Conservation (phyloP, 2,113 vertebrate species). For the Oxygymnocypris stewartii region DNA sequence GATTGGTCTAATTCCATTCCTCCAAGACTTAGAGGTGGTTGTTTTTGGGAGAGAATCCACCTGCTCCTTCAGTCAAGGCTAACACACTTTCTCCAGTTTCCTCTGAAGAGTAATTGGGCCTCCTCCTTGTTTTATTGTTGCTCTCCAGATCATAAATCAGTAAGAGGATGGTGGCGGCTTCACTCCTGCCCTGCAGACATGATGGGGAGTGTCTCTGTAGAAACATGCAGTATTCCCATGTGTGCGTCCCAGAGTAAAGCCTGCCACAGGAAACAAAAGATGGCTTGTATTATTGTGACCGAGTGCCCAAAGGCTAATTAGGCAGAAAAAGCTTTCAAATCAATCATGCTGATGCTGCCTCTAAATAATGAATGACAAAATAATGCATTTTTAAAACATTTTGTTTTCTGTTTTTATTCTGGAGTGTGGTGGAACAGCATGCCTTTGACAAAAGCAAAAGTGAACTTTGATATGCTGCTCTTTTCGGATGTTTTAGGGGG, state of each 20-base stretch:
- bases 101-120: too few relatives aligned
- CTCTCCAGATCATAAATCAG: conserved; percentile 70
- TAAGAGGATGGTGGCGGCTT: conserved; percentile 60
- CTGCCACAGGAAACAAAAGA: conserved; percentile 69
- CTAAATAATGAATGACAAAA: conserved; percentile 62
- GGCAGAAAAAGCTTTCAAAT: conserved; percentile 64
- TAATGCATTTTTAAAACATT: conserved; percentile 43
- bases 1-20: not conserved
- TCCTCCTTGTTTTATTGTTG: conserved; percentile 62
- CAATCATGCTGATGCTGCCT: conserved; percentile 63
- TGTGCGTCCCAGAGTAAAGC: conserved; percentile 53
- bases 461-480: not conserved
- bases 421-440: not conserved
- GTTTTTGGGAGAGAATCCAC: not conserved
- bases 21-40: not conserved
- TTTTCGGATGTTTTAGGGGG: not conserved
- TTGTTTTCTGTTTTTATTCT: conserved; percentile 6
- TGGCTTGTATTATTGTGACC: conserved; percentile 66
- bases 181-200: conserved; percentile 65
- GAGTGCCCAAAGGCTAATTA: conserved; percentile 65
- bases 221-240: conserved; percentile 64
- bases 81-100: conserved; percentile 64
- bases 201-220: conserved; percentile 62
- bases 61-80: conserved; percentile 13
- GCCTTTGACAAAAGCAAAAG: not conserved